Evolutionary conservation across 1,140 invertebrate species (phyloP).

Genomic region (Yoshiicerus persimilis): DNA sequence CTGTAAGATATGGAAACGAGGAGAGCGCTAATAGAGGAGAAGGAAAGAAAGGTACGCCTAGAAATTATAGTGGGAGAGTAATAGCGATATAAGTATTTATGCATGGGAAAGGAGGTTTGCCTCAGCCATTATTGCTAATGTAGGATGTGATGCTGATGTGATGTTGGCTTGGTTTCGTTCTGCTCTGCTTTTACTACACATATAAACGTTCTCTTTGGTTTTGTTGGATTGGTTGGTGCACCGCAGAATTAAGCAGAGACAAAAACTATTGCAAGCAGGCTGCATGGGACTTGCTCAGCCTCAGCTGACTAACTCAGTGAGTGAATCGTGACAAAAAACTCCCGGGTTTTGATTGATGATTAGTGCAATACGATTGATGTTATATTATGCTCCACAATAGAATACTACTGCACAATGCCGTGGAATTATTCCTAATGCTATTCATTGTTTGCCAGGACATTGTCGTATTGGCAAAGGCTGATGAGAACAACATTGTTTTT

Average conservation of each 20-base stretch:
- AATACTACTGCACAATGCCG: conserved; percentile 2
- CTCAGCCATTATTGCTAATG: conserved; percentile 6
- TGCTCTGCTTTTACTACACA: neutral
- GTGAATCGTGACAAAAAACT: conserved; percentile 19
- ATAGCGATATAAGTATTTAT: conserved; percentile 19
- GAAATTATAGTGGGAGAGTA: neutral
- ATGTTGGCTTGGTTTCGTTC: neutral
- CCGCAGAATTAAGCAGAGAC: conserved; percentile 10
- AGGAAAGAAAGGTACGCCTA: neutral
- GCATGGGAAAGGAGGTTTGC: conserved; percentile 10
- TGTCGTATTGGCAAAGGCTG: neutral
- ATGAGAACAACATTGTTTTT: conserved; percentile 9
- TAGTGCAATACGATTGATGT: conserved; percentile 22
- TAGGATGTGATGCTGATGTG: conserved; percentile 7
- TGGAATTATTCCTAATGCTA: conserved; percentile 11
- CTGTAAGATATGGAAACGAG: neutral
- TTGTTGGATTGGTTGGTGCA: conserved; percentile 1
- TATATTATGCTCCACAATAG: neutral
- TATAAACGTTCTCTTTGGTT: neutral
- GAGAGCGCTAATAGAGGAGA: neutral
- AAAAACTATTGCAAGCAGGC: neutral
- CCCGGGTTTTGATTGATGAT: conserved; percentile 21
- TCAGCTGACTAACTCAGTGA: conserved; percentile 6
- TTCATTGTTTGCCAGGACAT: conserved; percentile 8
- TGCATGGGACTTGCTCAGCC: neutral